Percentiles rank a stretch among this genome's conserved stretches.
phyloP scores from a whole-genome alignment of 2,888 invertebrate species.

The Bruchidius siliquastri region DNA sequence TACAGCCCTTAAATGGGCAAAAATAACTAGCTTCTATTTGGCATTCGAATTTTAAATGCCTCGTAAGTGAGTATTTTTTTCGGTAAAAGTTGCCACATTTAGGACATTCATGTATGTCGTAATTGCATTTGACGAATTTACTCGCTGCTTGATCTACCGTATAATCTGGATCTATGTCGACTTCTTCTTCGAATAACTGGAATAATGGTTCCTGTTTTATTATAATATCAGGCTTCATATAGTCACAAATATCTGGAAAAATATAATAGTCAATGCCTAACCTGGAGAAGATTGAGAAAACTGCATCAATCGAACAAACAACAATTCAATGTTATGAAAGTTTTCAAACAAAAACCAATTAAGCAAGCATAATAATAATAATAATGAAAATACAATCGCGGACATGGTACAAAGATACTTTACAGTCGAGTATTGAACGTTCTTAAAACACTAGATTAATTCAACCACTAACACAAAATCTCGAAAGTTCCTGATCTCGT shows the following conservation, averaged over 20 bases:
- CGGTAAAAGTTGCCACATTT: slow-evolving; percentile 50
- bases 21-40: slow-evolving; percentile 23
- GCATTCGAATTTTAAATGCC: slow-evolving; percentile 27
- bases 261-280: not conserved
- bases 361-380: too few relatives aligned
- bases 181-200: not conserved
- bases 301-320: too few relatives aligned
- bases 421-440: too few relatives aligned
- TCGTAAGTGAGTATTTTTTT: slow-evolving; percentile 65
- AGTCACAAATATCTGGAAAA: not conserved
- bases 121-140: not conserved
- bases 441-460: too few relatives aligned
- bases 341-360: too few relatives aligned
- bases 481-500: too few relatives aligned
- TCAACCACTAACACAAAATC: too few relatives aligned
- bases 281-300: too few relatives aligned
- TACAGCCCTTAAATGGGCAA: slow-evolving; percentile 19
- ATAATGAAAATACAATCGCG: too few relatives aligned
- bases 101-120: not conserved
- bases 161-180: not conserved
- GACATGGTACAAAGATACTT: too few relatives aligned
- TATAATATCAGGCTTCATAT: not conserved
- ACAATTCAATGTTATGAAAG: too few relatives aligned
- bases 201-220: not conserved
- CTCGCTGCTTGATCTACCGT: not conserved